These are phyloP conservation scores for Anthopleura sola DNA, from an alignment of 64 coral and sea anemone genomes.

Conservation along the genomic window DNA sequence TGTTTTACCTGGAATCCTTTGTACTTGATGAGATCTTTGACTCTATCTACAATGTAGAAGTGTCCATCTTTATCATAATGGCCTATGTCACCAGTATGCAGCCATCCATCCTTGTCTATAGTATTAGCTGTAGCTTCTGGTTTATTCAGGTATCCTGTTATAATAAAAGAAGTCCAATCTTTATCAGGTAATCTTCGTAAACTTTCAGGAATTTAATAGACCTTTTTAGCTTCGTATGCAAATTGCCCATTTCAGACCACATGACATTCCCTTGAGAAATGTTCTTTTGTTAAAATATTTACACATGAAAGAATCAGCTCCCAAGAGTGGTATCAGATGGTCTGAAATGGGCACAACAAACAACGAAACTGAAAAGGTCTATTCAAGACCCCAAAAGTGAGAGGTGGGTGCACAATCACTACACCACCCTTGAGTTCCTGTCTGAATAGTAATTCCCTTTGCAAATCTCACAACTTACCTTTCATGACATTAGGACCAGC, in stretches of 20 bases:
- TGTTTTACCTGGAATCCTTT: conserved; percentile 24
- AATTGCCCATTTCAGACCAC: too few species aligned
- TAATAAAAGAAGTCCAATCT: neutral
- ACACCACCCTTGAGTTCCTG: too few species aligned
- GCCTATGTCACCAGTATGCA: conserved; percentile 67
- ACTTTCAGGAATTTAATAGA: too few species aligned
- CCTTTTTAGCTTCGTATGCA: too few species aligned
- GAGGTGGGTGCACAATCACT: too few species aligned
- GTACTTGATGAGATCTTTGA: conserved; percentile 77
- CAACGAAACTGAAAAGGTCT: too few species aligned
- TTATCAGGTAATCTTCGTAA: neutral
- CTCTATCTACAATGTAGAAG: conserved; percentile 67
- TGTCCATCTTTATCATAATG: conserved; percentile 62
- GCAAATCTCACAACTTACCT: conserved; percentile 18
- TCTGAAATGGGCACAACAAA: too few species aligned
- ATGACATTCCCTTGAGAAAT: too few species aligned
- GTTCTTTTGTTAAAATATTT: too few species aligned
- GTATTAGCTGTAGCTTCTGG: conserved; percentile 45
- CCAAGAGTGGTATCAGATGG: too few species aligned
- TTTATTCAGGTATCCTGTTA: conserved; percentile 65
- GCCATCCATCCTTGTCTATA: conserved; percentile 65
- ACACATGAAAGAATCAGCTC: too few species aligned
- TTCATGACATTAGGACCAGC: conserved; percentile 63
- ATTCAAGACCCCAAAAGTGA: too few species aligned
- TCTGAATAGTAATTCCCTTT: neutral